Evolutionary conservation across 1,140 invertebrate species (phyloP), one percentile per base, ranked within the genome.

Genomic region (Cepaea nemoralis): DNA sequence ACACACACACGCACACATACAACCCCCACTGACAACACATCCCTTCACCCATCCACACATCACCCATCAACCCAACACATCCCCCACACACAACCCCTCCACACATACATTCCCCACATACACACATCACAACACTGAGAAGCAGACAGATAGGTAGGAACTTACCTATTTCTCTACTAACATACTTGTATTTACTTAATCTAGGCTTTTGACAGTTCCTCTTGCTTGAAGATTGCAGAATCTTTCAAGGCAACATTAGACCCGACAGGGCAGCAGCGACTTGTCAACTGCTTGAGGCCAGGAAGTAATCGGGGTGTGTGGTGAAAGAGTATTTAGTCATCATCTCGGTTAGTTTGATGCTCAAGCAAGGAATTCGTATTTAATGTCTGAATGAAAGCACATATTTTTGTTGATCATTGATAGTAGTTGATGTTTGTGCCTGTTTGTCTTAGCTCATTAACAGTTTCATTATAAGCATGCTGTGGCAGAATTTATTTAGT

Each of bases 221-320:
- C 85, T 16, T 87, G 87, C 80, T 67, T 85, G 12, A 86, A 85
- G 50, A 86, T 89, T 22, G 86, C 86, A 5, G 86, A 86, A 73
- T 83, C 85, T 16, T 59, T 87, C 0, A 86, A 85, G 45, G 67
- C 27, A 12, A 82, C 83, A 19, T 85, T 81, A 48, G 78, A 85
- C n/a, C 77, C 82, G 0, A 63, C 82, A 2, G 80, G 66, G 19
- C 87, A 86, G 84, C 83, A 85, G 10, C 83, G 82, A 67, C 80
- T 88, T 14, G 81, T 78, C 79, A 85, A 86, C 70, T 77, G 78
- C 39, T 66, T 87, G 70, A 84, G 85, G 69, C 75, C 75, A 1
- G 12, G 14, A 6, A 71, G 24, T 24, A 39, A 27, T 45, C 22
- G 22, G 83, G 83, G 74, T 84, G 81, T 67, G 80, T 82, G 55